Base-by-base conservation (phyloP, 2,797 vertebrate species). In the Serranus cabrilla region DNA sequence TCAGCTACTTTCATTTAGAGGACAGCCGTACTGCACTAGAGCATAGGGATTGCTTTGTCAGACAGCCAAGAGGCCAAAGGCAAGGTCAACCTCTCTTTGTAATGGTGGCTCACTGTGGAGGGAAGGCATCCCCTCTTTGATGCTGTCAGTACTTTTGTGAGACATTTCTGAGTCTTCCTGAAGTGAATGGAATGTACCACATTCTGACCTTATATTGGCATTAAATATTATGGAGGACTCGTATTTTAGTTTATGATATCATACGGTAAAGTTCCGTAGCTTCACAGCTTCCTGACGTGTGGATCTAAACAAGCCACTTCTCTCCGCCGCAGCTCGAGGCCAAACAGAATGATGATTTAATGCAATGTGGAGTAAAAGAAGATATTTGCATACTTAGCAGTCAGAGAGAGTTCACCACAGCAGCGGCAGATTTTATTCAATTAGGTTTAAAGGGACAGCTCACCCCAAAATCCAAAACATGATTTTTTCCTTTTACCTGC, bases 1-100 rank as follows among this genome's bases (percentile, higher is more conserved):
- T 91, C 89, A 87, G 92, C 91, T 93, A 93, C 93, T 94, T 94
- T 91, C 93, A 93, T 93, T 94, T 94, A 91, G 92, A 94, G 93
- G 93, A 93, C 92, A 83, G 90, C 86, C 86, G 82, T 89, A 84
- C 91, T 82, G 92, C 92, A 89, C 91, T 86, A 87, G 79, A 91
- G 93, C 91, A 84, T 84, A 78, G 89, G 91, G 89, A 93, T 89
- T 91, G 93, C 92, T 93, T 93, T 94, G 93, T 94, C 93, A 94
- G 91, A 90, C 90, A 92, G 93, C 93, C 92, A 94, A 87, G 87
- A 93, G 93, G 93, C 93, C 91, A 94, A 93, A 93, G 93, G 93
- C 93, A 94, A 94, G 93, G 93, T 93, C 92, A 92, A 79, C 77
- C 58, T 90, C 87, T 87, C 92, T 92, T 91, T 93, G 90, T 93